Conservation (phyloP, 1,140 invertebrate species). For the Hypothenemus hampei region DNA sequence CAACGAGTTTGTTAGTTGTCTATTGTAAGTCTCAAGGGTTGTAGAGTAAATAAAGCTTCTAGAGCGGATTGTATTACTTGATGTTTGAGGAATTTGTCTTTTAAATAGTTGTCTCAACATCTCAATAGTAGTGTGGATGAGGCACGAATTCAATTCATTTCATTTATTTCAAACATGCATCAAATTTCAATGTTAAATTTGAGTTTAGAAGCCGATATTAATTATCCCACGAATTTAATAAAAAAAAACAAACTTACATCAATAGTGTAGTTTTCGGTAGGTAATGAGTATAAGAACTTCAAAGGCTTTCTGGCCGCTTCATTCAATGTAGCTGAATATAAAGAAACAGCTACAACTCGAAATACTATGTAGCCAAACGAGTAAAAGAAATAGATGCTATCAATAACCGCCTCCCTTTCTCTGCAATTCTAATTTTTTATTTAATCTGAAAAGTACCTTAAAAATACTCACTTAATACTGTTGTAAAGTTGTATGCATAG, state of each 20-base stretch:
- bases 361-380: constrained; percentile 57
- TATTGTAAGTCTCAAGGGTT: background rate
- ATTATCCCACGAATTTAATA: background rate
- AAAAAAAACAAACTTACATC: constrained; percentile 45
- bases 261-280: constrained; percentile 51
- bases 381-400: constrained; percentile 55
- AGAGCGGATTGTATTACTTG: no score
- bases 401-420: constrained; percentile 30
- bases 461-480: constrained; percentile 57
- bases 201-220: background rate
- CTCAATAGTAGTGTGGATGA: no score
- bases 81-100: no score
- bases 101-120: no score
- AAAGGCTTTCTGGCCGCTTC: constrained; percentile 57
- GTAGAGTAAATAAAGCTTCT: background rate
- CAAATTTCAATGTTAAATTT: background rate
- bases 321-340: constrained; percentile 56
- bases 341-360: constrained; percentile 54
- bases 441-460: background rate
- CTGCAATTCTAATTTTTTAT: constrained; percentile 15
- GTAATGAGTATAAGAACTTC: constrained; percentile 52
- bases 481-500: constrained; percentile 70
- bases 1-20: background rate
- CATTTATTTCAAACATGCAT: background rate
- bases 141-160: background rate